Evolutionary conservation across 2,113 vertebrate genomes (phyloP), one percentile per base, ranked within the genome.

Genomic region (Myotis lucifugus): DNA sequence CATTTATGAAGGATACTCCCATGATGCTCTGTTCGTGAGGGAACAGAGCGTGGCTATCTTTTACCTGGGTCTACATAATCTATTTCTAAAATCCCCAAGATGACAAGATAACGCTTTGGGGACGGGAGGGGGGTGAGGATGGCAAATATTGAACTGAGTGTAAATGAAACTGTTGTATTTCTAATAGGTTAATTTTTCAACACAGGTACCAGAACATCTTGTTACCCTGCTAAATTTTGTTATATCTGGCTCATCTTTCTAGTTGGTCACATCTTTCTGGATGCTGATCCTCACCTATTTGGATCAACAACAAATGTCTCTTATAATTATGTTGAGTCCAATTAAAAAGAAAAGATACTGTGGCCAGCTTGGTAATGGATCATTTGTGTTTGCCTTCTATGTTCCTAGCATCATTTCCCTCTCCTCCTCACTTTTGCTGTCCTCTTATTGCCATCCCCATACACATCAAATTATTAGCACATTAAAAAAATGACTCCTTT

Each of bases 41-140:
- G 0, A 40, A n/a, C 11, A 72, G 5, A 77, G 46, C 0, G 0
- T 59, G 21, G 54, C 6, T 67, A 11, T 32, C 46, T 81, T 64
- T 88, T 19, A 70, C 27, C 21, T 78, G n/a, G 23, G 0, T n/a
- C n/a, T 67, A 69, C 77, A 54, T 29, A 73, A 50, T 14, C 0
- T 59, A 34, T 29, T 74, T 66, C 70, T 48, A 90, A 52, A 11
- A 77, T 40, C 5, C 23, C 48, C 29, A 29, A 67, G 32, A 83
- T 10, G 12, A 52, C 64, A 37, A 70, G 48, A 69, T 7, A 6
- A 50, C 66, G 19, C 78, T 84, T 81, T 70, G n/a, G 19, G 23
- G 13, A 0, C 4, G 15, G 21, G 0, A 40, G 4, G 17, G 1
- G 1, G 56, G 5, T 61, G 25, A 52, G 15, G 66, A 50, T 0